A percentile compares a stretch with the other conserved stretches of the same genome.
phyloP scores from a whole-genome alignment of 2,797 vertebrate genomes.

The Tinamus major region DNA sequence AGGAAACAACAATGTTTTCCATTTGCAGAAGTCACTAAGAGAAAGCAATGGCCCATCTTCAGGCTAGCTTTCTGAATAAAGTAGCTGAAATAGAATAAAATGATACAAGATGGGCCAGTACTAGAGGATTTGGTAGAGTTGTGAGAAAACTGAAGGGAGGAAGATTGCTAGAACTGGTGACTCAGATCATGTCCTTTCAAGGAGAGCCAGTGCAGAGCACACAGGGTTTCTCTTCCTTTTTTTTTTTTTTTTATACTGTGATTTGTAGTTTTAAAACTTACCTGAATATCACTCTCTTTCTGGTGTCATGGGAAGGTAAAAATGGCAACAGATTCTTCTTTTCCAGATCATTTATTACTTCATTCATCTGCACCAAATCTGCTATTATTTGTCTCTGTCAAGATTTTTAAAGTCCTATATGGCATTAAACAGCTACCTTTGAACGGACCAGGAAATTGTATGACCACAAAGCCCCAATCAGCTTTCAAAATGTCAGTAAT shows the following conservation, averaged over 20 bases:
- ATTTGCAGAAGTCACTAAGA: conserved; percentile 39
- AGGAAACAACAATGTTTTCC: background rate
- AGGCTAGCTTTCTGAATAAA: background rate
- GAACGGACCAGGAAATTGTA: background rate
- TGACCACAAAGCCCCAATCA: background rate
- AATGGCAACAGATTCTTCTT: background rate
- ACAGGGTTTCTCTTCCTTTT: background rate
- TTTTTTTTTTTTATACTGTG: background rate
- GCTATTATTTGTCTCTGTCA: background rate
- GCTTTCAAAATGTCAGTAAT: background rate
- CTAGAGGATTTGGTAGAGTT: background rate
- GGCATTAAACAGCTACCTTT: background rate
- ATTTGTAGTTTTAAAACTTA: background rate
- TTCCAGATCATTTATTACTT: background rate
- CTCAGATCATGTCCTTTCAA: background rate
- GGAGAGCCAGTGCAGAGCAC: background rate
- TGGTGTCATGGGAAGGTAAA: background rate
- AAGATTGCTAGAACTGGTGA: background rate
- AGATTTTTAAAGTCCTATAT: background rate
- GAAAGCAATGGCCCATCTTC: background rate
- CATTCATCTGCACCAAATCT: background rate
- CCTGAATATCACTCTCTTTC: background rate
- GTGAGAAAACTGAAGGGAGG: background rate
- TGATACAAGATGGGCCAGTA: background rate
- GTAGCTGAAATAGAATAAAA: background rate